Evolutionary conservation across 2,797 vertebrate species (phyloP), one percentile per base, ranked within the genome.

Genomic region (Xiphophorus birchmanni): DNA sequence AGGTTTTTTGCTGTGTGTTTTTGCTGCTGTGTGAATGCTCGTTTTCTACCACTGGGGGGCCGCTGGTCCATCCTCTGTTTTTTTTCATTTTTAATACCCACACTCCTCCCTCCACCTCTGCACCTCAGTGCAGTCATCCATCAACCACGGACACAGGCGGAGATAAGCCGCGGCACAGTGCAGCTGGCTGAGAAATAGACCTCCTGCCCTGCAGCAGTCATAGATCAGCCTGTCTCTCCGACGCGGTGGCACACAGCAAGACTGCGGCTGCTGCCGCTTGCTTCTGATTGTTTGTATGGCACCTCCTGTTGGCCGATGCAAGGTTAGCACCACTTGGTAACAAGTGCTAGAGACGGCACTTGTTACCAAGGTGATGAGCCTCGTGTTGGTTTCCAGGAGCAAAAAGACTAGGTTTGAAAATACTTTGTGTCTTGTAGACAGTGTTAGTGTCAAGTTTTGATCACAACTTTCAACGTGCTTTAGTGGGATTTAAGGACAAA

Each of bases 121-220:
- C 77, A 3, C 78, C 87, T 81, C 56, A 42, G 75, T 77, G 85
- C 78, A 83, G 76, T 85, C 91, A 95, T 96, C 94, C 87, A 94
- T 95, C 96, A 96, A 85, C 83, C 76, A 79, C 78, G 90, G 92
- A 94, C 91, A 89, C 87, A 88, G 89, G 77, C 82, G 82, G 89
- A 93, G 94, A 95, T 95, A 93, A 96, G 94, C 91, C 78, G 60
- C 72, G 86, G 89, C 91, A 89, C 88, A 50, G 91, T 71, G 88
- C 90, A 90, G 87, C 87, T 90, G 91, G 88, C 90, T 86, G 90
- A 88, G 88, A 90, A 93, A 93, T 82, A 92, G 94, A 93, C 88
- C 91, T 89, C 86, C 93, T 35, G 83, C 87, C 86, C 90, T 84
- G 79, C 84, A 87, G 86, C 90, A 81, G 90, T 88, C 90, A 90